Evolutionary conservation across 1,140 invertebrate genomes (phyloP).

Genomic region (Neoseiulus cucumeris): DNA sequence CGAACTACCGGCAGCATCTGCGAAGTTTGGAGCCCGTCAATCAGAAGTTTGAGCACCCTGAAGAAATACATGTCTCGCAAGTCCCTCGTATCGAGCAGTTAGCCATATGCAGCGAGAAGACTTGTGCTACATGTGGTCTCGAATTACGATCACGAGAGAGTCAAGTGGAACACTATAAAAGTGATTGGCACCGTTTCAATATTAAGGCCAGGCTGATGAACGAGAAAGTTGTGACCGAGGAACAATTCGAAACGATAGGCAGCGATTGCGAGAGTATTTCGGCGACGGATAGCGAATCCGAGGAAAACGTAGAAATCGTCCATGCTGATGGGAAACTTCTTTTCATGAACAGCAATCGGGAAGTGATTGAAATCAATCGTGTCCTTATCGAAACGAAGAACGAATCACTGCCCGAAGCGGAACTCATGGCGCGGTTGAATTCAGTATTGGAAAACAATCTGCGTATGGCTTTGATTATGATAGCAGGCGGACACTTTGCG

Average conservation of each 20-base stretch:
- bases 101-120: background rate
- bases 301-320: background rate
- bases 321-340: background rate
- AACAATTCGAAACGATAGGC: background rate
- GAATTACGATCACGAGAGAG: background rate
- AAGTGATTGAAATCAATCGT: background rate
- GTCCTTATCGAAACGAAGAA: background rate
- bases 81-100: background rate
- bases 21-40: background rate
- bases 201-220: background rate
- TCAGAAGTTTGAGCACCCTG: background rate
- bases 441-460: background rate
- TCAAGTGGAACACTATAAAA: background rate
- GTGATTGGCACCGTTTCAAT: constrained; percentile 8
- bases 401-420: background rate
- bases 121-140: background rate
- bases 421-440: background rate
- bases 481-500: background rate
- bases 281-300: background rate
- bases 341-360: background rate
- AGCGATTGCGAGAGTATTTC: constrained; percentile 3
- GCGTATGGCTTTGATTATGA: background rate
- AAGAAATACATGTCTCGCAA: background rate
- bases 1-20: background rate
- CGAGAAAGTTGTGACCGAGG: background rate